These are phyloP conservation scores for Sebastes variabilis DNA, from an alignment of 2,797 vertebrate genomes.

Conservation along the genomic window DNA sequence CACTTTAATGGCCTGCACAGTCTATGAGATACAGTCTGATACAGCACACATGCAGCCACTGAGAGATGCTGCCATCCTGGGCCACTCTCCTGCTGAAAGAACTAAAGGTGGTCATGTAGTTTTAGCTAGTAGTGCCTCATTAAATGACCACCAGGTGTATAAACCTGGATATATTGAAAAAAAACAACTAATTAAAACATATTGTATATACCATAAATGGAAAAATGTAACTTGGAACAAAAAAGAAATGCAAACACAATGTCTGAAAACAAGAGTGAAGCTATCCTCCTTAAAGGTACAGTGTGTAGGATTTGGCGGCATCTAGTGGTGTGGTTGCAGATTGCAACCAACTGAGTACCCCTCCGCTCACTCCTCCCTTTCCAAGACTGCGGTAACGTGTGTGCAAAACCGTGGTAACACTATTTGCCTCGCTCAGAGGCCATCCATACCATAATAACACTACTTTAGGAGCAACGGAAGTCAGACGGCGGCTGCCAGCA, in stretches of 20 bases:
- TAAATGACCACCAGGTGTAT: neutral
- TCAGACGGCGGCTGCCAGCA: no score
- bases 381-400: no score
- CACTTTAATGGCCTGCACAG: neutral
- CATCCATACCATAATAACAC: no score
- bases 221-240: neutral
- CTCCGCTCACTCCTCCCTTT: no score
- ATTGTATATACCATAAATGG: neutral
- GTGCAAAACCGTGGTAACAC: no score
- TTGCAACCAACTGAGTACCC: no score
- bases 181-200: neutral
- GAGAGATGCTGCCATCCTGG: neutral
- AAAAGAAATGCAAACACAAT: neutral
- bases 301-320: no score
- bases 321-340: no score
- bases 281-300: neutral
- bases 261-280: neutral
- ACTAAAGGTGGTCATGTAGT: neutral
- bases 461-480: no score
- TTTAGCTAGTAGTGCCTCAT: neutral
- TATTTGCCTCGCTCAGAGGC: no score
- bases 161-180: neutral
- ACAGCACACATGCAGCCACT: neutral
- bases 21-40: neutral
- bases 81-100: neutral